These are phyloP conservation scores for Megaceryle alcyon DNA, from an alignment of 2,797 vertebrate species.

Conservation along the genomic window DNA sequence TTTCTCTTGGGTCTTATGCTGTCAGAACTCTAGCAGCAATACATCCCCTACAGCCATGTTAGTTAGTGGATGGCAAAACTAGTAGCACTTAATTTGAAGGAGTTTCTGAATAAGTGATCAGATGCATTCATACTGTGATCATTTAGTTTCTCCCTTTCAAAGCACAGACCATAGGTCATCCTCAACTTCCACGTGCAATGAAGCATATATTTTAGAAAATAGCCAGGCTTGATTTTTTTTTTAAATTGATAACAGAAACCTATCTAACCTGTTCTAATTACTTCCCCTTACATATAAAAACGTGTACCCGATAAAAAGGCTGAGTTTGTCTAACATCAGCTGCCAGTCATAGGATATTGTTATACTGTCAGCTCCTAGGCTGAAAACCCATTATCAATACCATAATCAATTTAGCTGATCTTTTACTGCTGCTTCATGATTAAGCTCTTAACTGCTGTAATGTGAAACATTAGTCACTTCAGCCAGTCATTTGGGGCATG, in stretches of 20 bases:
- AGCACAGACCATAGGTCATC: not conserved
- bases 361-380: not conserved
- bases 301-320: not conserved
- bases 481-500: not conserved
- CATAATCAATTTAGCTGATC: not conserved
- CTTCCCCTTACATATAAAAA: conserved; percentile 3
- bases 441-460: not conserved
- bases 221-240: not conserved
- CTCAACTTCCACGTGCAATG: not conserved
- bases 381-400: not conserved
- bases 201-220: not conserved
- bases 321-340: not conserved
- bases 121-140: not conserved
- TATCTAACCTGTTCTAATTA: not conserved
- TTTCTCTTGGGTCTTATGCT: not conserved
- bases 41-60: not conserved
- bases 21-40: not conserved
- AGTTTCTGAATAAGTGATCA: not conserved
- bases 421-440: not conserved
- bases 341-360: not conserved
- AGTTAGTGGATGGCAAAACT: not conserved
- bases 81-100: not conserved
- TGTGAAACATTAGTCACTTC: not conserved
- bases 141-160: not conserved
- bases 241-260: not conserved